Conservation (phyloP, 2,888 invertebrate species). For the Polydrusus pterygomalis region DNA sequence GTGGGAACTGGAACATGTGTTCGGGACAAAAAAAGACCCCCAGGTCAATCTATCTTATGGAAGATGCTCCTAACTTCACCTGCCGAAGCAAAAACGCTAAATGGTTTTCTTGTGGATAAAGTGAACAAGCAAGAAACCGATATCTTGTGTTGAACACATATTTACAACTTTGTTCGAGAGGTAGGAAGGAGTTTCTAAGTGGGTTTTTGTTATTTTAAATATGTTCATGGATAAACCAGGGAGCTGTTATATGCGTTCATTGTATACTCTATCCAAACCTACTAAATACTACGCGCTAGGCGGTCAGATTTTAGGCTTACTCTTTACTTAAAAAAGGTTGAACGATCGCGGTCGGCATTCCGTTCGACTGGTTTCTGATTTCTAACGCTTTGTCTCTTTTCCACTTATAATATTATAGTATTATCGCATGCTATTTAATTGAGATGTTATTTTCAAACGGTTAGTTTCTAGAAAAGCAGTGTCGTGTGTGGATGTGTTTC, state of each 20-base stretch:
- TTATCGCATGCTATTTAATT: too few species aligned
- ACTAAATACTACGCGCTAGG: too few species aligned
- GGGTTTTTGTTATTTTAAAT: conserved; percentile 46
- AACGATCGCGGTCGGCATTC: too few species aligned
- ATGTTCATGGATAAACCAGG: conserved; percentile 28
- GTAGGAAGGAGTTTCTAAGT: conserved; percentile 29
- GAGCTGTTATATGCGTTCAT: background rate
- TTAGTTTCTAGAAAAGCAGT: too few species aligned
- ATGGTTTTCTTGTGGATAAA: conserved; percentile 63
- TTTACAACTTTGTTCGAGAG: conserved; percentile 53
- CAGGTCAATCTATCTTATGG: conserved; percentile 64
- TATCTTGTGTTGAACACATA: conserved; percentile 54
- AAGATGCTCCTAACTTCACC: conserved; percentile 65
- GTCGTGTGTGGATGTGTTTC: too few species aligned
- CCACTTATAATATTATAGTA: too few species aligned
- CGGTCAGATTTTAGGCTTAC: too few species aligned
- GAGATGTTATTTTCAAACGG: too few species aligned
- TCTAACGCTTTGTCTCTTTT: too few species aligned
- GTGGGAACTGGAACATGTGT: conserved; percentile 46
- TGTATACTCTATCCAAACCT: too few species aligned
- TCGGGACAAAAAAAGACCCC: conserved; percentile 43
- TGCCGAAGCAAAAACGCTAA: conserved; percentile 66
- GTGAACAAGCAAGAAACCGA: conserved; percentile 49
- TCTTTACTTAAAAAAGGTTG: too few species aligned
- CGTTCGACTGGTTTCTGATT: too few species aligned